Base-by-base conservation (phyloP, 2,888 invertebrate genomes). In the Aleiodes leptofemur region DNA sequence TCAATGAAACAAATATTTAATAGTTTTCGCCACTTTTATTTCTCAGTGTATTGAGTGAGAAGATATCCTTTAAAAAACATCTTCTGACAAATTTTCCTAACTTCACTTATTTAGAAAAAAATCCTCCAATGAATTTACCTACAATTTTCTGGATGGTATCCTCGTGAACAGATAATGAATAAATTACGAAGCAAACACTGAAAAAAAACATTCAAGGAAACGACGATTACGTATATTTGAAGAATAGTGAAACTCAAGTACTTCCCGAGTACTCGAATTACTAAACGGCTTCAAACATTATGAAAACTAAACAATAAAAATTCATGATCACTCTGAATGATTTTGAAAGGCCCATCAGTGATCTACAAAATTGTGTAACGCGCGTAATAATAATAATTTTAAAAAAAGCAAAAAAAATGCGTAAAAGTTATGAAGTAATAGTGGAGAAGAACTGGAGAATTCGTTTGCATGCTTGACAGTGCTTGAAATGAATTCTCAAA, bases 401-500 rank as follows among this genome's bases (percentile, higher is more conserved):
- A 29, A 56, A 69, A 74, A 75, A 57, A 66, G 70, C 43, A 43
- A 43, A 43, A 8, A 75, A 77, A 77, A 61, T 55, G 69, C 73
- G 61, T 68, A 61, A 61, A 61, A 69, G 70, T 64, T 76, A 75
- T 61, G 61, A 57, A 50, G 55, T 70, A 76, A 78, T 59, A 64
- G 74, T 64, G 61, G 29, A 29, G 61, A 72, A 29, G 61, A 70
- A 29, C 57, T 72, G 70, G 71, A 76, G 76, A 77, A 79, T 76
- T 76, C 79, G 79, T 83, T 80, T 81, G 69, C 79, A 79, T 75
- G 80, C 82, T 81, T 71, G 76, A 75, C 78, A 34, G 80, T 77
- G 81, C 80, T 69, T 80, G 79, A 81, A 82, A 82, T 81, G 73
- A 83, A 81, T 82, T 80, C 75, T 59, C 64, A 29, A 78, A 75